Base-by-base conservation (phyloP, 2,888 invertebrate species). In the Amiota mariae region DNA sequence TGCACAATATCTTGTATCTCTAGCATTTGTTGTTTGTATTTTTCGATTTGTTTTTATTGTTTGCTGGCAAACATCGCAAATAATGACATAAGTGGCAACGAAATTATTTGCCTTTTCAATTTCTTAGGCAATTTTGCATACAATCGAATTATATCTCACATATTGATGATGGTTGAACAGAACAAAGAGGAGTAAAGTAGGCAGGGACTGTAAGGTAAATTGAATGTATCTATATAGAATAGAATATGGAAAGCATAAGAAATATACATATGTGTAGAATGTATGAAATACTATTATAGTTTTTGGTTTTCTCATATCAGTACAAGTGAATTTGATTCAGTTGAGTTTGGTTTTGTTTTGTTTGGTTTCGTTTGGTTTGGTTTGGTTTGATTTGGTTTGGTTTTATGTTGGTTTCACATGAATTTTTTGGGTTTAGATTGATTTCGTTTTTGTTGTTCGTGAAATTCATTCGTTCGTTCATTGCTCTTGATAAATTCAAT, bases 81-180 rank as follows among this genome's bases (percentile, higher is more conserved):
- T 68, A 68, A 68, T 68, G 51, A 68, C 54, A 68, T 68, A 68
- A 68, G 67, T 68, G 67, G 54, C 67, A 68, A 68, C 67, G 47
- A 68, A 76, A 72, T 66, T 72, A 75, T 82, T 84, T 83, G 78
- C 76, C 72, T 86, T 85, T 86, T 82, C 83, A 83, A 84, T 84
- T 86, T 82, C 83, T 86, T 78, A 81, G 79, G 79, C 80, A 82
- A 79, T 79, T 83, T 83, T 81, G 82, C 84, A 85, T 85, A 78
- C 78, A 82, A 81, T 82, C 82, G 81, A 79, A 81, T 77, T 78
- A 76, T 66, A 48, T 66, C 66, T 20, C 20, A 59, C 20, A 20
- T n/a, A n/a, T n/a, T n/a, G n/a, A n/a, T 59, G 59, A 15, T 18
- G 10, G 8, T n/a, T 11, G 11, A 18, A 3, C 54, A 51, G 18